Percentiles rank a stretch among this genome's conserved stretches.
Evolutionary conservation across 2,113 vertebrate genomes (phyloP).

Genomic region (Semicossyphus pulcher): DNA sequence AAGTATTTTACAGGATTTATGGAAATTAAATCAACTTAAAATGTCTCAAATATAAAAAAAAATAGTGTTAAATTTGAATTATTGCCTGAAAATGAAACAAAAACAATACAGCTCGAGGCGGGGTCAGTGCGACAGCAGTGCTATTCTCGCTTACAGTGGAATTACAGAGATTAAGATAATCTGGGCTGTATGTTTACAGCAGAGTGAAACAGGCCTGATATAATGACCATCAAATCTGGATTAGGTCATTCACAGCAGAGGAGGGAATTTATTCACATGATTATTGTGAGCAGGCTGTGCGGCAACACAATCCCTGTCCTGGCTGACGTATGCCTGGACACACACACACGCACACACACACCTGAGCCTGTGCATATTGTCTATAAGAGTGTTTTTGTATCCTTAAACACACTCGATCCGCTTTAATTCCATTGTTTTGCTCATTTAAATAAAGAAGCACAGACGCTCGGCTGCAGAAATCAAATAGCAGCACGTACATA

Average conservation of each 20-base stretch:
- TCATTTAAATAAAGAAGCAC: too few species aligned
- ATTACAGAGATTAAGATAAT: slow-evolving; percentile 82
- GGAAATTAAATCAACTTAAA: too few species aligned
- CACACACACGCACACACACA: slow-evolving; percentile 2
- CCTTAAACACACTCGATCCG: background rate
- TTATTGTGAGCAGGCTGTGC: slow-evolving; percentile 68
- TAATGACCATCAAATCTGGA: slow-evolving; percentile 84
- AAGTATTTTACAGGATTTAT: slow-evolving; percentile 12
- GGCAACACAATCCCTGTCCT: slow-evolving; percentile 41
- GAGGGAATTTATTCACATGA: slow-evolving; percentile 63
- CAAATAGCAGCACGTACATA: background rate
- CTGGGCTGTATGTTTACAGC: slow-evolving; percentile 78
- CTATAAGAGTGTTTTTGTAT: too few species aligned
- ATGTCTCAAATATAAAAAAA: slow-evolving; percentile 2
- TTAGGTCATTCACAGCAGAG: slow-evolving; percentile 79
- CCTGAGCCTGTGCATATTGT: background rate
- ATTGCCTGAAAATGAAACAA: background rate
- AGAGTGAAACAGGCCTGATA: slow-evolving; percentile 75
- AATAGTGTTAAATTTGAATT: background rate
- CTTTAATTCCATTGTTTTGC: background rate
- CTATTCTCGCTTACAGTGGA: slow-evolving; percentile 66
- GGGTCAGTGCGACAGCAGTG: slow-evolving; percentile 37
- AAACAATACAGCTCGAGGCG: slow-evolving; percentile 20
- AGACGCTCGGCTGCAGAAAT: background rate
- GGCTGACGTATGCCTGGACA: slow-evolving; percentile 13